Conservation (phyloP, 2,113 vertebrate species). For the Raja brachyura region DNA sequence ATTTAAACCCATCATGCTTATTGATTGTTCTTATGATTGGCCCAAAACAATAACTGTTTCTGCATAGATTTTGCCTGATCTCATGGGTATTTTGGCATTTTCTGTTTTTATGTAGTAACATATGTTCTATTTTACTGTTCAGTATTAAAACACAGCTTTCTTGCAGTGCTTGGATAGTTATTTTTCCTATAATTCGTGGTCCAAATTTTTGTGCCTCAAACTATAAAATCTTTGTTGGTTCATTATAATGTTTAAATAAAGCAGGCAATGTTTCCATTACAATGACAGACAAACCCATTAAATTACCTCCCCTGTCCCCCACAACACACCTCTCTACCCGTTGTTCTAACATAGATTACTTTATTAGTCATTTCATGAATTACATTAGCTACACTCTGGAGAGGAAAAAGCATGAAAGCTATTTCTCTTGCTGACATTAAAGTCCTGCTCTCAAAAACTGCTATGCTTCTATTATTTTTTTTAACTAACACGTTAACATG, state of each 20-base stretch:
- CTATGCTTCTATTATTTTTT: background rate
- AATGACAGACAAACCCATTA: background rate
- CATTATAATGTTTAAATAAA: background rate
- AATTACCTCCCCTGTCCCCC: no score
- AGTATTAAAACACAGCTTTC: background rate
- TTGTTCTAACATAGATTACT: background rate
- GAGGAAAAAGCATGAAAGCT: background rate
- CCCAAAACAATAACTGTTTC: no score
- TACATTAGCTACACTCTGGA: no score
- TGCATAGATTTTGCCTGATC: no score
- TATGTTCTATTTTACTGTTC: background rate
- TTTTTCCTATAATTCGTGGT: background rate
- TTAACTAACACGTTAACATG: background rate
- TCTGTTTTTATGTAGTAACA: background rate
- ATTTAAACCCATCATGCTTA: no score
- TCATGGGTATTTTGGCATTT: background rate
- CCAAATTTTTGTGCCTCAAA: background rate
- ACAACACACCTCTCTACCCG: background rate
- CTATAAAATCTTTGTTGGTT: background rate
- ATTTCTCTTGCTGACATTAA: background rate
- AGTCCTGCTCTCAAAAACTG: background rate
- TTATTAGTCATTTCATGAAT: no score
- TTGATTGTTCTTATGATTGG: no score
- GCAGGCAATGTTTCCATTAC: background rate
- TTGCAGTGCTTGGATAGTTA: background rate